A percentile compares a stretch with the other conserved stretches of the same genome.
These are phyloP conservation scores for Aphelocoma californica DNA, from an alignment of 2,797 vertebrate genomes.

Conservation along the genomic window DNA sequence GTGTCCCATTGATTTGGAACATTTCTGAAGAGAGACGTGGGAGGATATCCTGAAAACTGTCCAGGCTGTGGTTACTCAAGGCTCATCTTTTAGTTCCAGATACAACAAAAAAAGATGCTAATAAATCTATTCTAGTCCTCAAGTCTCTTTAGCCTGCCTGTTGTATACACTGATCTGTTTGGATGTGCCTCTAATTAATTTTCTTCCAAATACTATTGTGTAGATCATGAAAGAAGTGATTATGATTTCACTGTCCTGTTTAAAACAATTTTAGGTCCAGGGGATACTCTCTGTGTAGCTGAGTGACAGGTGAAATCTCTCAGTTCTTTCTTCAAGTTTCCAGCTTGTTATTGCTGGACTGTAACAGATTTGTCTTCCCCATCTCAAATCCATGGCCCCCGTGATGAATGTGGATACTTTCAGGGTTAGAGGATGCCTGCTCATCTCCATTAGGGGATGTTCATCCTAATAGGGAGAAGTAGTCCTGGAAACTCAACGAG, in stretches of 20 bases:
- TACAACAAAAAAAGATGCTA: neutral
- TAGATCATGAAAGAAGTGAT: neutral
- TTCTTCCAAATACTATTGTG: neutral
- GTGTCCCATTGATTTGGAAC: neutral
- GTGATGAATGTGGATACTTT: neutral
- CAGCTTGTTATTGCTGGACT: neutral
- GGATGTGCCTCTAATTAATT: neutral
- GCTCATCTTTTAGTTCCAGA: neutral
- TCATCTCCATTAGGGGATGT: neutral
- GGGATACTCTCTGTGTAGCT: neutral
- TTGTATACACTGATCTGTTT: neutral
- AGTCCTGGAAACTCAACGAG: neutral
- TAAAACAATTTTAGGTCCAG: neutral
- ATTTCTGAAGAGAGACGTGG: neutral
- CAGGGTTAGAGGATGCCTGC: neutral
- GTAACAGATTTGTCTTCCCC: neutral
- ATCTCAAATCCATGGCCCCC: neutral
- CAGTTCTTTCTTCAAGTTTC: neutral
- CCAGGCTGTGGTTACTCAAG: neutral
- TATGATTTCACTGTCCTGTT: neutral
- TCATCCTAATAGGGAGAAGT: neutral
- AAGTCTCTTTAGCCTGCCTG: neutral
- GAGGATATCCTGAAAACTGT: neutral
- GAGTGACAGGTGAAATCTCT: neutral
- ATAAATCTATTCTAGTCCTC: neutral